Conservation (phyloP, 2,888 invertebrate genomes). For the Fragum whitleyi region DNA sequence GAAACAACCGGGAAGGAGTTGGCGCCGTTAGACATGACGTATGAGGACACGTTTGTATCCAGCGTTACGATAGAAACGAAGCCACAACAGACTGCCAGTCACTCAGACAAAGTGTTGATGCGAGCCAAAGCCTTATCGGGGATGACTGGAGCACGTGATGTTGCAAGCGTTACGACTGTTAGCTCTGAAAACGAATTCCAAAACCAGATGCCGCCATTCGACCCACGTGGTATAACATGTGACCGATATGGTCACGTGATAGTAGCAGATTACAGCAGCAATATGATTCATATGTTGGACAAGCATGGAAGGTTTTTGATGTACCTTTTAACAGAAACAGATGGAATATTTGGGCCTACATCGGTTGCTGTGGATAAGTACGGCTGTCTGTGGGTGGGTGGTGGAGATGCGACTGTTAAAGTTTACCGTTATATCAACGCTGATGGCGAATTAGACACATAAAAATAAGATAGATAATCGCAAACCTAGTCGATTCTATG, state of each 20-base stretch:
- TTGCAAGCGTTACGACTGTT: slow-evolving; percentile 55
- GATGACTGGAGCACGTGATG: slow-evolving; percentile 51
- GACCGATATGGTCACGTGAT: slow-evolving; percentile 75
- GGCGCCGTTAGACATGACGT: slow-evolving; percentile 54
- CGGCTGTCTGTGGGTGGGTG: slow-evolving; percentile 73
- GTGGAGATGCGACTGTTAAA: slow-evolving; percentile 67
- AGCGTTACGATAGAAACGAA: slow-evolving; percentile 50
- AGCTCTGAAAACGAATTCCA: slow-evolving; percentile 39
- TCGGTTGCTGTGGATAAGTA: slow-evolving; percentile 71
- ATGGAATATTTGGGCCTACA: slow-evolving; percentile 67
- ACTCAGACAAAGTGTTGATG: slow-evolving; percentile 28
- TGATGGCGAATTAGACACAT: slow-evolving; percentile 20
- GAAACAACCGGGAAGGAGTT: slow-evolving; percentile 39
- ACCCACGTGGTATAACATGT: slow-evolving; percentile 74
- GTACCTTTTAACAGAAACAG: slow-evolving; percentile 64
- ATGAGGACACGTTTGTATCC: slow-evolving; percentile 50
- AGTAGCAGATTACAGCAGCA: slow-evolving; percentile 73
- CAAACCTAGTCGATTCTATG: too few species aligned
- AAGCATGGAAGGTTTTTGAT: slow-evolving; percentile 67
- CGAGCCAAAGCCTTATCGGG: slow-evolving; percentile 52
- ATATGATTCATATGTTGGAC: slow-evolving; percentile 67
- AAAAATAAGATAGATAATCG: too few species aligned
- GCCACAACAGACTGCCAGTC: slow-evolving; percentile 2
- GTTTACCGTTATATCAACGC: slow-evolving; percentile 62
- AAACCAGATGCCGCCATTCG: slow-evolving; percentile 58